Conservation (phyloP, 2,888 invertebrate species). For the Sarcophaga caerulescens region DNA sequence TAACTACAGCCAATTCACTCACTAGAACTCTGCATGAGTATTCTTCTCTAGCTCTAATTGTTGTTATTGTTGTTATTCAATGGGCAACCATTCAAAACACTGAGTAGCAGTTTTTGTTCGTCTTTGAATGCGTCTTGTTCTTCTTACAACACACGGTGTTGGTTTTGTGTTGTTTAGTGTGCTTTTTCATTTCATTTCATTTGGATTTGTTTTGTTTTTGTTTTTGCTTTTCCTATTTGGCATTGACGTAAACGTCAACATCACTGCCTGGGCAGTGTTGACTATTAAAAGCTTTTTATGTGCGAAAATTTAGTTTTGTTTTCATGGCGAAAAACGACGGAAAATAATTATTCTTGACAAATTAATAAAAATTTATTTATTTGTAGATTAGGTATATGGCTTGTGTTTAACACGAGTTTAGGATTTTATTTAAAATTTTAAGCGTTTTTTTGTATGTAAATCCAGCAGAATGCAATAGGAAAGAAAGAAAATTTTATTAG, state of each 20-base stretch:
- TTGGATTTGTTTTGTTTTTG: slow-evolving; percentile 23
- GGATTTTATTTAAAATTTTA: no score
- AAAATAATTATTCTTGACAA: not conserved
- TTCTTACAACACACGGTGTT: slow-evolving; percentile 26
- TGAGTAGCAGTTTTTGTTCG: slow-evolving; percentile 71
- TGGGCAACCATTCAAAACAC: slow-evolving; percentile 64
- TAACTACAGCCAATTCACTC: slow-evolving; percentile 26
- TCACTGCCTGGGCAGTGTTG: slow-evolving; percentile 46
- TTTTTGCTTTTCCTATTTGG: slow-evolving; percentile 33
- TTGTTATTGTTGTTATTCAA: slow-evolving; percentile 40
- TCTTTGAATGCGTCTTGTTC: slow-evolving; percentile 42
- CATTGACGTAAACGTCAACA: slow-evolving; percentile 65
- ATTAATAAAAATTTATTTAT: not conserved
- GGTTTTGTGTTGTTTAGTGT: slow-evolving; percentile 46
- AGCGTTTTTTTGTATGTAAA: no score
- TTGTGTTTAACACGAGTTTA: no score
- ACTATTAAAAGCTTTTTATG: slow-evolving; percentile 10
- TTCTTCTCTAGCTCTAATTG: slow-evolving; percentile 9
- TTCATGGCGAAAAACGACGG: not conserved
- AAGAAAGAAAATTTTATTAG: no score
- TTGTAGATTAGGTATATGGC: no score
- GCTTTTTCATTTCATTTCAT: slow-evolving; percentile 36
- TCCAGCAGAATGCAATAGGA: no score
- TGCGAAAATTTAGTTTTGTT: not conserved
- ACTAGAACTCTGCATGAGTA: slow-evolving; percentile 23